Percentiles rank a stretch among this genome's conserved stretches.
Conservation (phyloP, 2,113 vertebrate species). For the Chamaea fasciata region DNA sequence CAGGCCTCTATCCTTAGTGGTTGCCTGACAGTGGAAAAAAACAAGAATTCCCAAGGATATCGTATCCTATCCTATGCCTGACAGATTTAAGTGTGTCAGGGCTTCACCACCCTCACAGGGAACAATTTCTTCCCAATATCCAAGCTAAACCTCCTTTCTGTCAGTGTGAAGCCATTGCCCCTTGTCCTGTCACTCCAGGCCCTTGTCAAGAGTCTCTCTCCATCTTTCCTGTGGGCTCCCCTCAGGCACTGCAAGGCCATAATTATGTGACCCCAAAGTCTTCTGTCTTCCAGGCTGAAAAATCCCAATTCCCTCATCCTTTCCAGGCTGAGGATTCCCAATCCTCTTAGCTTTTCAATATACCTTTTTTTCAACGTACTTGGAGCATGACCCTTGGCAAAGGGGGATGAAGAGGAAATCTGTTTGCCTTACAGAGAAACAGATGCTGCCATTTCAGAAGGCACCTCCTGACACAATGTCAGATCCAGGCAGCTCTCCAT, state of each 20-base stretch:
- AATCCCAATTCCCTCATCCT: background rate
- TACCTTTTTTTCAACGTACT: background rate
- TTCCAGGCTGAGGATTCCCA: background rate
- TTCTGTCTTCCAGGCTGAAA: rapidly evolving
- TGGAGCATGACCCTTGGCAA: background rate
- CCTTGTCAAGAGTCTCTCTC: background rate
- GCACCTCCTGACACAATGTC: conserved; percentile 76
- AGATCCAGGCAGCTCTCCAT: conserved; percentile 59
- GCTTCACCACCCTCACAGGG: background rate
- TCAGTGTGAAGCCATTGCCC: background rate
- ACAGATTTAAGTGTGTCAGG: background rate
- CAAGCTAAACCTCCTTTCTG: rapidly evolving
- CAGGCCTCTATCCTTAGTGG: background rate
- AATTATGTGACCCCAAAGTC: background rate
- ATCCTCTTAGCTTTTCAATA: background rate
- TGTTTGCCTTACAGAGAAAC: conserved; percentile 72
- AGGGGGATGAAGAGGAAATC: background rate
- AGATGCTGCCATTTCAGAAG: conserved; percentile 47
- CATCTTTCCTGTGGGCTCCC: background rate
- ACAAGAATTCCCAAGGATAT: background rate
- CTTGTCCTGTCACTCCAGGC: background rate
- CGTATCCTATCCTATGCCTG: background rate
- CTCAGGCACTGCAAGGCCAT: rapidly evolving
- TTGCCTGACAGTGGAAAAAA: background rate
- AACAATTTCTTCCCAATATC: background rate